Conservation (phyloP, 1,140 invertebrate species). For the Cheumatopsyche charites region DNA sequence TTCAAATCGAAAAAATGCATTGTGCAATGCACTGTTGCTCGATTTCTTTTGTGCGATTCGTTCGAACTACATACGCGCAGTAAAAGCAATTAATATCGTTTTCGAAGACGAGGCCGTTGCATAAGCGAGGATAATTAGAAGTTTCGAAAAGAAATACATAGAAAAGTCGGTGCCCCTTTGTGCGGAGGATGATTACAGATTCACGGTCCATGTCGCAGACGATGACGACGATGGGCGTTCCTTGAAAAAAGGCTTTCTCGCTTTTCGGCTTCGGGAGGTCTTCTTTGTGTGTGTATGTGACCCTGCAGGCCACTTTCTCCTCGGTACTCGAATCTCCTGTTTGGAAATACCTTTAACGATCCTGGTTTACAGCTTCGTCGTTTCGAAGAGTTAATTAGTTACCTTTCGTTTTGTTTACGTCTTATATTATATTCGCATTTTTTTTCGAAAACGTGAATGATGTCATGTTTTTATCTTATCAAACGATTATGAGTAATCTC, state of each 20-base stretch:
- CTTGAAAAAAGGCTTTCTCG: neutral
- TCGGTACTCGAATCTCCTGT: neutral
- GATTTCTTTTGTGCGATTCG: neutral
- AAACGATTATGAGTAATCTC: no score
- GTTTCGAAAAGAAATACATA: neutral
- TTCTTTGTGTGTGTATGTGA: neutral
- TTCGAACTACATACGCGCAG: no score
- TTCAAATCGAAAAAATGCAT: neutral
- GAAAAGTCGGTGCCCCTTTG: neutral
- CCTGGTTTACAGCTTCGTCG: no score
- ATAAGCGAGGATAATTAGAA: slow-evolving; percentile 8
- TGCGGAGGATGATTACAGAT: no score
- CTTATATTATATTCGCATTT: no score
- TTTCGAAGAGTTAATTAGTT: no score
- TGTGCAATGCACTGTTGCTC: neutral
- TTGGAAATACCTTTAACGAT: no score
- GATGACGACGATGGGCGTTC: neutral
- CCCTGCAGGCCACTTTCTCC: neutral
- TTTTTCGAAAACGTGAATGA: no score
- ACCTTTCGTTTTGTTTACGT: no score
- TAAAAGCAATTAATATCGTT: no score
- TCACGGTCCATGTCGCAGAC: no score
- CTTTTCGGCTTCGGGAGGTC: slow-evolving; percentile 6
- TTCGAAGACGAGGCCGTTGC: neutral
- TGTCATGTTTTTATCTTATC: no score